Conservation (phyloP, 2,888 invertebrate species). For the Tolmerus cingulatus region DNA sequence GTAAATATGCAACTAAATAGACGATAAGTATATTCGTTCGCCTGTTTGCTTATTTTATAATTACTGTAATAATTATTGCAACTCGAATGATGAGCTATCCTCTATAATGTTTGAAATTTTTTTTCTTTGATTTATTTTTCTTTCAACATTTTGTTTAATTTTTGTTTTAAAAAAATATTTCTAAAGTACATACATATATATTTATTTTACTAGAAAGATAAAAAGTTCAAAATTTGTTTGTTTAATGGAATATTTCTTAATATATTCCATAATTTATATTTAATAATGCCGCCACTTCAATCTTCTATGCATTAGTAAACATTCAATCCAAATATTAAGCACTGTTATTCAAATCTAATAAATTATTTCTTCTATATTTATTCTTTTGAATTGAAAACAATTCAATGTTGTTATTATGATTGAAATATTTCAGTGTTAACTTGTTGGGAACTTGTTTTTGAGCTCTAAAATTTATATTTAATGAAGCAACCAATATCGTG, state of each 20-base stretch:
- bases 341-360: too few species aligned
- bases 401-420: background rate
- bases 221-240: background rate
- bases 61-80: background rate
- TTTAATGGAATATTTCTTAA: background rate
- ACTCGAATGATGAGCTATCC: constrained; percentile 4
- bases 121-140: background rate
- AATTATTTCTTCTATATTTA: too few species aligned
- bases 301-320: background rate
- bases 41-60: too few species aligned
- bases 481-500: too few species aligned
- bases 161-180: too few species aligned
- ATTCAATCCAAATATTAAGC: too few species aligned
- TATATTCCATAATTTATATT: background rate
- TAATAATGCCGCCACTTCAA: background rate
- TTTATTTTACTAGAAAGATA: background rate
- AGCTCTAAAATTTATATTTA: too few species aligned
- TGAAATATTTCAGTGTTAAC: background rate
- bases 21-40: background rate
- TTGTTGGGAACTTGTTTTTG: too few species aligned
- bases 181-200: background rate
- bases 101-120: background rate
- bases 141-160: constrained; percentile 30
- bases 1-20: background rate
- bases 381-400: background rate